Evolutionary conservation across 2,113 vertebrate genomes (phyloP).

Genomic region (Pterocles gutturalis): DNA sequence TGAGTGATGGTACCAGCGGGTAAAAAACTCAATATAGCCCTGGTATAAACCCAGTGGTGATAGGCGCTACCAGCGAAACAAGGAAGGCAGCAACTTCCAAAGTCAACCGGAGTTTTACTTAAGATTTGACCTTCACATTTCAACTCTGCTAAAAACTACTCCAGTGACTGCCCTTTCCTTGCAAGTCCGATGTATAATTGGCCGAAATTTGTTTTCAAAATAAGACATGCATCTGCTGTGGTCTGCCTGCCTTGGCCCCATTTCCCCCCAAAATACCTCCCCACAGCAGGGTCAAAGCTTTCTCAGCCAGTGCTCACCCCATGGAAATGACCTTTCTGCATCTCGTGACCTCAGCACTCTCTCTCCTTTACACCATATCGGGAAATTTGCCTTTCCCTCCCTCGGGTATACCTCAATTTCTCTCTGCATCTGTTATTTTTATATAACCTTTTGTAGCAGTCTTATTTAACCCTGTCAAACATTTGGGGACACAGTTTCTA

Average conservation of each 20-base stretch:
- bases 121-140: background rate
- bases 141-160: background rate
- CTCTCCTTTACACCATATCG: fast-evolving
- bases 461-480: background rate
- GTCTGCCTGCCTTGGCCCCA: background rate
- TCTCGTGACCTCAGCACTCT: background rate
- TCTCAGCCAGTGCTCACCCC: background rate
- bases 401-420: background rate
- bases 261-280: fast-evolving
- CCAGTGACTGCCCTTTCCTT: background rate
- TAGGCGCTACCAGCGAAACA: background rate
- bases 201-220: background rate
- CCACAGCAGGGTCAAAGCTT: background rate
- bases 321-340: background rate
- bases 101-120: background rate
- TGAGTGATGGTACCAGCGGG: background rate
- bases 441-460: background rate
- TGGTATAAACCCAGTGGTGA: background rate
- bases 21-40: background rate
- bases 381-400: background rate
- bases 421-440: background rate
- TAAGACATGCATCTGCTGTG: background rate
- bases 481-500: background rate
- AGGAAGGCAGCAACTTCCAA: background rate
- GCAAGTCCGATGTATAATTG: background rate